Conservation (phyloP, 2,113 vertebrate genomes). For the Myrmophylax atrothorax region DNA sequence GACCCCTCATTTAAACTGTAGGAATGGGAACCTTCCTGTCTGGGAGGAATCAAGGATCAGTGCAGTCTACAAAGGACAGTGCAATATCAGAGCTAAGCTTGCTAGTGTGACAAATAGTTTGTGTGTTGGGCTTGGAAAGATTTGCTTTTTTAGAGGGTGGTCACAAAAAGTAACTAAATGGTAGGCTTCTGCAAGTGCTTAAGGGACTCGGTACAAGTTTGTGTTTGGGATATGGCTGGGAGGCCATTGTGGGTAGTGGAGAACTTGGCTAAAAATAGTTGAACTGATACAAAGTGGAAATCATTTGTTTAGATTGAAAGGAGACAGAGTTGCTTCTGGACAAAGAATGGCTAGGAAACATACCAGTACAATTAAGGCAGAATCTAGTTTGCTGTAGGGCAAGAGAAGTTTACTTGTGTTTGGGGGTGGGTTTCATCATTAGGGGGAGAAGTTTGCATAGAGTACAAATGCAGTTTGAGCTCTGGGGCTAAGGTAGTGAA, state of each 20-base stretch:
- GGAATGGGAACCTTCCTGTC: not conserved
- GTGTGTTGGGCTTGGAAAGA: not conserved
- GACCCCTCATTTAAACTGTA: not conserved
- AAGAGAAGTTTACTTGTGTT: not conserved
- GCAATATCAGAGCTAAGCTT: not conserved
- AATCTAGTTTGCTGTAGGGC: not conserved
- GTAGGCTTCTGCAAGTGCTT: not conserved
- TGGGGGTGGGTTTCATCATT: not conserved
- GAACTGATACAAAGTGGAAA: not conserved
- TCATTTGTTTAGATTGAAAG: not conserved
- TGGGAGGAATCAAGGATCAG: not conserved
- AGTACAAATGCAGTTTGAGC: not conserved
- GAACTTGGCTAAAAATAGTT: not conserved
- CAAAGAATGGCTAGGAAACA: not conserved
- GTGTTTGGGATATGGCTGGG: not conserved
- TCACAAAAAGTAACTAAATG: not conserved
- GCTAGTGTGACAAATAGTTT: not conserved
- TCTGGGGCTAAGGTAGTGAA: not conserved
- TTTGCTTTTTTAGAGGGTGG: not conserved
- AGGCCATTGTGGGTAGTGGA: not conserved
- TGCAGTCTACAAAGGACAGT: not conserved
- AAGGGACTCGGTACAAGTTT: not conserved
- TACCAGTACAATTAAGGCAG: not conserved
- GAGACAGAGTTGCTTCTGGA: not conserved
- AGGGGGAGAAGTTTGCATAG: not conserved